These are phyloP conservation scores for human (Homo sapiens) DNA, from an alignment of 2,113 vertebrate species.

Conservation along the genomic window DNA sequence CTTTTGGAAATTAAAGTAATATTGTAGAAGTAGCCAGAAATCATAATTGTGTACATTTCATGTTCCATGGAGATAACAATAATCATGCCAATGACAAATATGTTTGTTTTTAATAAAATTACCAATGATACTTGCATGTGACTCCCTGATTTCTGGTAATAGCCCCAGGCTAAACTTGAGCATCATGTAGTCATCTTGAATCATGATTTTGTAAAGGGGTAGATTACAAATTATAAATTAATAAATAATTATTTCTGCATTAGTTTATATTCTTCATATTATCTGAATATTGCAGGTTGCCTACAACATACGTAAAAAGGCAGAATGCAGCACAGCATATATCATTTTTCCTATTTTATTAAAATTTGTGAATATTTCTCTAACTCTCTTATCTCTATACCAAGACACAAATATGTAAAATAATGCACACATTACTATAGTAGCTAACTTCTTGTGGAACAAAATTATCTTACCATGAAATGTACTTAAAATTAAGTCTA, in stretches of 20 bases:
- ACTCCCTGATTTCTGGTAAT: not conserved
- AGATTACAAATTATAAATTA: not conserved
- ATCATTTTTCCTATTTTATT: not conserved
- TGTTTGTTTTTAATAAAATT: not conserved
- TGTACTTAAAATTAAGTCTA: not conserved
- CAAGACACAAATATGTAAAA: not conserved
- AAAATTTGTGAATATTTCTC: not conserved
- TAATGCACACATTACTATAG: not conserved
- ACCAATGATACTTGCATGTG: not conserved
- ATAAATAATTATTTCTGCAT: not conserved
- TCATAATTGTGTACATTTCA: not conserved
- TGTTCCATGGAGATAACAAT: not conserved
- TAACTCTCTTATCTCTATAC: not conserved
- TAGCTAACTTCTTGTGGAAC: not conserved
- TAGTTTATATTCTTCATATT: not conserved
- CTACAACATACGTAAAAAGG: not conserved
- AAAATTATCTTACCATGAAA: not conserved
- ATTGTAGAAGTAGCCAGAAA: not conserved
- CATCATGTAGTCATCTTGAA: not conserved
- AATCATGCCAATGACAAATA: not conserved
- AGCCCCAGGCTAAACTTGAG: not conserved
- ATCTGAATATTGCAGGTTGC: not conserved
- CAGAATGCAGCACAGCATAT: not conserved
- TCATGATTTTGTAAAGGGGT: not conserved
- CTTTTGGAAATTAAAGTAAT: not conserved